phyloP scores from a whole-genome alignment of 2,888 invertebrate genomes.

The Dolichomitus sp. region DNA sequence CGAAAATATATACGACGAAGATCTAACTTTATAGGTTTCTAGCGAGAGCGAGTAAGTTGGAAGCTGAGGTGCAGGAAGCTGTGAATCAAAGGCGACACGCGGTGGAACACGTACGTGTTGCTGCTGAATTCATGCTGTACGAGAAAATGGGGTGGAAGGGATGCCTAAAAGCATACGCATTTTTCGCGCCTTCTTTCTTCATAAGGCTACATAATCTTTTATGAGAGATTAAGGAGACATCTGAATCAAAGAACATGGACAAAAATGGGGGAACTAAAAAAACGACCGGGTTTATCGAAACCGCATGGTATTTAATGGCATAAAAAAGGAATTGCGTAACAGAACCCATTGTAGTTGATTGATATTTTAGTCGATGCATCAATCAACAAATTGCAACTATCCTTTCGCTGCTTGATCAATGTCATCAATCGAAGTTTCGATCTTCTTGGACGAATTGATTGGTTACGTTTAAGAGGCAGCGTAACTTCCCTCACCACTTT shows the following conservation, averaged over 20 bases:
- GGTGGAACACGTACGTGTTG: conserved; percentile 13
- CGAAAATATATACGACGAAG: conserved; percentile 47
- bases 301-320: too few species aligned
- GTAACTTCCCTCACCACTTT: too few species aligned
- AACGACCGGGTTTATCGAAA: too few species aligned
- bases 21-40: not conserved
- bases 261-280: not conserved
- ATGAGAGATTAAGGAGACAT: not conserved
- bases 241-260: not conserved
- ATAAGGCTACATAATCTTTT: not conserved
- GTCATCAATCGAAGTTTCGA: too few species aligned
- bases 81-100: conserved; percentile 82
- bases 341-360: too few species aligned
- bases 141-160: conserved; percentile 25
- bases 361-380: too few species aligned
- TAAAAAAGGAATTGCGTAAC: too few species aligned
- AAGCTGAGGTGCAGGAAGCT: conserved; percentile 77
- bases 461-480: too few species aligned
- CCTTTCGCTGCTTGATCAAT: too few species aligned
- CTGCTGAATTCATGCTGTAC: conserved; percentile 3
- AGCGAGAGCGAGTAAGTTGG: conserved; percentile 15
- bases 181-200: conserved; percentile 6
- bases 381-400: too few species aligned
- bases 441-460: too few species aligned
- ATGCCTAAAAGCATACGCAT: not conserved